These are phyloP conservation scores for Hemithea aestivaria DNA, from an alignment of 2,888 invertebrate genomes.

Conservation along the genomic window DNA sequence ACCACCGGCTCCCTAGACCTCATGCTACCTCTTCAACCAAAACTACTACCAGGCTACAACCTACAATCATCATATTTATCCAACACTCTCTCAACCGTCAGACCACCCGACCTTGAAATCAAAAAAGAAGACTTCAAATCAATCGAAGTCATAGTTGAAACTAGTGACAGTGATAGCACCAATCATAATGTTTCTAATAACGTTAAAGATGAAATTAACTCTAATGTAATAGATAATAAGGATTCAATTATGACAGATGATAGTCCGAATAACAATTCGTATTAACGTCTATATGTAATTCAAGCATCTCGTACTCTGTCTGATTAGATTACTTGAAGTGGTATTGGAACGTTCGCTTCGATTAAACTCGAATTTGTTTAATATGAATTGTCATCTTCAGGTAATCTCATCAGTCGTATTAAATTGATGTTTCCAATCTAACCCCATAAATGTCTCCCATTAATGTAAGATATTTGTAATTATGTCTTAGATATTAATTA, in stretches of 20 bases:
- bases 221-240: constrained; percentile 57
- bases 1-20: constrained; percentile 84
- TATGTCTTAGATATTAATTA: not conserved
- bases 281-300: constrained; percentile 44
- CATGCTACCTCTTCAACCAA: constrained; percentile 86
- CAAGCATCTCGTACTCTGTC: too few relatives aligned
- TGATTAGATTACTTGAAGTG: too few relatives aligned
- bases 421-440: constrained; percentile 28
- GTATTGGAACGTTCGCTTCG: too few relatives aligned
- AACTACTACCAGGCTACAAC: constrained; percentile 80
- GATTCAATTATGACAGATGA: constrained; percentile 52
- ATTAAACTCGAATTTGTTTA: too few relatives aligned
- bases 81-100: constrained; percentile 73
- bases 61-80: constrained; percentile 69
- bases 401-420: too few relatives aligned
- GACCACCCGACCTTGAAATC: constrained; percentile 56
- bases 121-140: constrained; percentile 51
- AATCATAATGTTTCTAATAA: constrained; percentile 44
- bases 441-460: not conserved
- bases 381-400: too few relatives aligned
- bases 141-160: constrained; percentile 59
- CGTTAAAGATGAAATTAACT: constrained; percentile 61
- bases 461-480: constrained; percentile 1
- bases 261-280: constrained; percentile 71
- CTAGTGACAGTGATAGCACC: constrained; percentile 42